Percentiles rank a stretch among this genome's conserved stretches.
These are phyloP conservation scores for Ephestia elutella DNA, from an alignment of 1,140 invertebrate genomes.

Conservation along the genomic window DNA sequence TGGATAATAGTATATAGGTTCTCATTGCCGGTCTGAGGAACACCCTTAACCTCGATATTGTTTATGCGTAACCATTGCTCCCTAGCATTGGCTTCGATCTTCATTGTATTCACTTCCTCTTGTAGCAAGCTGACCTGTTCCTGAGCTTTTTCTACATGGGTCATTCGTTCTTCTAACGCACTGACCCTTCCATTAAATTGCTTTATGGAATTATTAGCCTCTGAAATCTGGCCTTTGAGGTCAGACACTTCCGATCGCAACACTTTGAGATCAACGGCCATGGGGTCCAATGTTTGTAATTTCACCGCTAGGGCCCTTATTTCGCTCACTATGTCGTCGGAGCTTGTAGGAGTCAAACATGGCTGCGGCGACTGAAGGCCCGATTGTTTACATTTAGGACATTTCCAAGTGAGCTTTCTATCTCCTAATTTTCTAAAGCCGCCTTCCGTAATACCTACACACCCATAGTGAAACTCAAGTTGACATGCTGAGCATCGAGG, in stretches of 20 bases:
- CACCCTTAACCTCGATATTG: conserved; percentile 20
- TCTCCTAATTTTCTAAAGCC: too few relatives aligned
- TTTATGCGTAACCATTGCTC: conserved; percentile 18
- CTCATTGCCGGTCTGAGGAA: conserved; percentile 6
- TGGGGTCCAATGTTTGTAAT: not conserved
- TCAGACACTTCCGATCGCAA: not conserved
- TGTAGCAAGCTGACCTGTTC: not conserved
- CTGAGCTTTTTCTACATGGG: not conserved
- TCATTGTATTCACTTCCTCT: not conserved
- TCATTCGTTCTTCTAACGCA: not conserved
- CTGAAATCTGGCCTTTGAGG: not conserved
- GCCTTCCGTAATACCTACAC: too few relatives aligned
- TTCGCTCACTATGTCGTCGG: too few relatives aligned
- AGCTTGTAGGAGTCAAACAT: too few relatives aligned
- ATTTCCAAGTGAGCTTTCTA: too few relatives aligned
- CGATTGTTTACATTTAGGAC: too few relatives aligned
- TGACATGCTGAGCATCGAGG: too few relatives aligned
- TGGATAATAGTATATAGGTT: conserved; percentile 14
- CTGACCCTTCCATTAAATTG: not conserved
- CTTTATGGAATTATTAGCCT: not conserved
- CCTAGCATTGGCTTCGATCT: not conserved
- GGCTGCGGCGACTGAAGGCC: too few relatives aligned
- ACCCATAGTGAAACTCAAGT: too few relatives aligned
- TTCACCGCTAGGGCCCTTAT: too few relatives aligned
- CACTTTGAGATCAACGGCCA: conserved; percentile 5